Evolutionary conservation across 1,140 invertebrate genomes (phyloP), one percentile per base, ranked within the genome.

Genomic region (Hylyphantes graminicola): DNA sequence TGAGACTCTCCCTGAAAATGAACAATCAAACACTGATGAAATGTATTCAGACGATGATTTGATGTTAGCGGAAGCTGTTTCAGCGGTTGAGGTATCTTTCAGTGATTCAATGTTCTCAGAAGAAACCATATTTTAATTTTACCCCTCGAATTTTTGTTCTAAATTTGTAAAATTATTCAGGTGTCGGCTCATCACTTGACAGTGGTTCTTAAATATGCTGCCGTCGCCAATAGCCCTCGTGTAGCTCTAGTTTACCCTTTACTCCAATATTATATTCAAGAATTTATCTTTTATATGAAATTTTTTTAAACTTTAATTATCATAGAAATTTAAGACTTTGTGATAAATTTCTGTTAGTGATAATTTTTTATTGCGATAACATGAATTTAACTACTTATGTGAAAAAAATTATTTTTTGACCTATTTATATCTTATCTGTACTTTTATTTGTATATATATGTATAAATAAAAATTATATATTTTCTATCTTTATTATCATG

Each of bases 71-170:
- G 77, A 80, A 61, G 77, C 77, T 21, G 77, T 54, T 11, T 64
- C 51, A n/a, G 65, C 15, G 13, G 8, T 70, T 17, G 77, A 80
- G 70, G 51, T 54, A n/a, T n/a, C 53, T 21, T 50, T 68, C 48
- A 15, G 59, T n/a, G 65, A 48, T 8, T 13, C 21, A 6, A 59
- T 48, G 11, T 15, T 67, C 15, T 80, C 65, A 54, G 77, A 80
- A 80, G 77, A 80, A 61, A 80, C 77, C 13, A 65, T 80, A 57
- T 80, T 80, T 70, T 80, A 70, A 57, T 48, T 21, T 10, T 21
- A 63, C 10, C 11, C 21, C 21, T n/a, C n/a, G 3, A n/a, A n/a
- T 67, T 67, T 7, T 11, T 67, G 8, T 67, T 67, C 35, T 67
- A 21, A 67, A 7, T 67, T n/a, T 35, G 35, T 35, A 35, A 35